Conservation (phyloP, 2,797 vertebrate species). For the Notolabrus celidotus region DNA sequence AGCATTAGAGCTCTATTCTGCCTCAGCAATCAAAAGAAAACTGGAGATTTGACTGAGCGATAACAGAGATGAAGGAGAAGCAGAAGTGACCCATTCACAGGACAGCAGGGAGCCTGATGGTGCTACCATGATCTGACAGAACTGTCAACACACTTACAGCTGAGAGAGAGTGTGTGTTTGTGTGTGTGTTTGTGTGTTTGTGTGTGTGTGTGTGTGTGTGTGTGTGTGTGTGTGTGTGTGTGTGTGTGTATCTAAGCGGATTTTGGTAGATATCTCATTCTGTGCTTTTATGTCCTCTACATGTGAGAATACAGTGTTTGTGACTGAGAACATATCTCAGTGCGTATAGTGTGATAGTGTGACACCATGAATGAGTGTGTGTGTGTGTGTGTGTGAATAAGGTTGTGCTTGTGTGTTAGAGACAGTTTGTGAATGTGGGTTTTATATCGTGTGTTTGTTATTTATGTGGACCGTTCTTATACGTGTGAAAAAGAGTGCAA, state of each 20-base stretch:
- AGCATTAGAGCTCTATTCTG: slow-evolving; percentile 17
- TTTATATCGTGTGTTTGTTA: background rate
- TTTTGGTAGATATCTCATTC: slow-evolving; percentile 22
- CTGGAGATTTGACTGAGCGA: slow-evolving; percentile 51
- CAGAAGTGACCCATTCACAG: slow-evolving; percentile 77
- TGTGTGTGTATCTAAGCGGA: slow-evolving; percentile 24
- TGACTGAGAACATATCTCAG: slow-evolving; percentile 14
- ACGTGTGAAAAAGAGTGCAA: background rate
- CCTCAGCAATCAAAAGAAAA: slow-evolving; percentile 45
- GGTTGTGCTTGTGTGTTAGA: slow-evolving; percentile 28
- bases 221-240: slow-evolving; percentile 6
- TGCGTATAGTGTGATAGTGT: slow-evolving; percentile 17
- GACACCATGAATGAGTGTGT: background rate
- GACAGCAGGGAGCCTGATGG: slow-evolving; percentile 78
- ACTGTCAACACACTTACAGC: slow-evolving; percentile 67
- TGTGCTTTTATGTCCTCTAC: slow-evolving; percentile 26
- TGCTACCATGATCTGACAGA: slow-evolving; percentile 69
- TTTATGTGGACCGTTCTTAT: slow-evolving; percentile 7
- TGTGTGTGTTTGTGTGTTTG: slow-evolving; percentile 16
- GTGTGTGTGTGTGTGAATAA: no score
- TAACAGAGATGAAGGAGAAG: slow-evolving; percentile 63
- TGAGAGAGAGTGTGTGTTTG: slow-evolving; percentile 34
- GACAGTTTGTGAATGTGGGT: background rate
- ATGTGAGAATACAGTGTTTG: slow-evolving; percentile 54
- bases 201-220: slow-evolving; percentile 24